Evolutionary conservation across 2,888 invertebrate genomes (phyloP), one percentile per base, ranked within the genome.

Genomic region (Psococerastis gibbosa): DNA sequence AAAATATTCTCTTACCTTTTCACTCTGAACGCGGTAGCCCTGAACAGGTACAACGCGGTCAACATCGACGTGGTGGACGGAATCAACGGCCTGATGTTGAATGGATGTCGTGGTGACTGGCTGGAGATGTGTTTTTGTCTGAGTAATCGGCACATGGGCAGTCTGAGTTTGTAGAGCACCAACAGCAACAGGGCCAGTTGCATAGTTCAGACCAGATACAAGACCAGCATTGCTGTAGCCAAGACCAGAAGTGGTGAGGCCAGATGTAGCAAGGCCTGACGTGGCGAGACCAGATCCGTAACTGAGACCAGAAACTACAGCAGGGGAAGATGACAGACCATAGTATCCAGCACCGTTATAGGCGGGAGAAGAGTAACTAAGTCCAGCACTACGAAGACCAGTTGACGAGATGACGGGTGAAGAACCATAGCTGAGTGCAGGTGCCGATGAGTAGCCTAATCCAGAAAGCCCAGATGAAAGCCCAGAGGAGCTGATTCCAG

Each of bases 41-140:
- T 38, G 38, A 11, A 38, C 38, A 13, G 38, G 38, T 5, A 38
- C 38, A 17, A 38, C 38, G 15, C 20, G 38, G 38, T 38, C 22
- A 18, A 38, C 38, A 18, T 38, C 38, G 20, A 38, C 17, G 18
- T 38, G 38, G 17, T 38, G 38, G 5, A 38, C 20, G 38, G 18
- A 5, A 13, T 38, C 20, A 17, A 38, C 38, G 13, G 38, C 20
- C 20, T 38, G 38, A 18, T 17, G 20, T 16, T 38, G 38, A 15
- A 18, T 34, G 6, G 17, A n/a, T 5, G 22, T 22, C 3, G 38
- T 38, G n/a, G n/a, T 17, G 6, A 38, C 38, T 6, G 38, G 38
- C 13, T 17, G 5, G 11, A 5, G 16, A 20, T 38, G 38, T 18
- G 38, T 38, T 20, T 38, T 17, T 5, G 20, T 20, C 17, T 17